phyloP scores from a whole-genome alignment of 2,113 vertebrate genomes.

The Prunella himalayana region DNA sequence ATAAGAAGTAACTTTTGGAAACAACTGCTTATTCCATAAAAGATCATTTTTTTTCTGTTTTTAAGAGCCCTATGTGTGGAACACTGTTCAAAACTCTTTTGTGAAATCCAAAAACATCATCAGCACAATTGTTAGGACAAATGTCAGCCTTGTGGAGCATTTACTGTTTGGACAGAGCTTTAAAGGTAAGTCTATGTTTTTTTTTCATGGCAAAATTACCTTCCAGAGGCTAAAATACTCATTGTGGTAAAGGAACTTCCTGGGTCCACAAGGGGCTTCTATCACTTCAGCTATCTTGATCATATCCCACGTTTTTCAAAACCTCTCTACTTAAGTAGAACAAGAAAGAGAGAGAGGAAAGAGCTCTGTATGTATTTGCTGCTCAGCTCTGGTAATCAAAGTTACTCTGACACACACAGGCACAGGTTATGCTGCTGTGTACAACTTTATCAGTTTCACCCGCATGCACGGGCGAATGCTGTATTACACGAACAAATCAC shows the following conservation, averaged over 20 bases:
- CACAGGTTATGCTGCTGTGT: neutral
- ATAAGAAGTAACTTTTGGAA: neutral
- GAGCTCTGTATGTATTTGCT: neutral
- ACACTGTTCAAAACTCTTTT: neutral
- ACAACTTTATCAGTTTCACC: neutral
- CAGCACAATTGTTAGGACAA: neutral
- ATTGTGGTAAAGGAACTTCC: neutral
- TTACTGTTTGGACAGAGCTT: neutral
- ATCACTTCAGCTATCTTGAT: neutral
- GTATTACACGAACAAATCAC: neutral
- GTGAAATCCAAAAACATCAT: neutral
- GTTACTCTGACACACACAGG: neutral
- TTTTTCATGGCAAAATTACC: neutral
- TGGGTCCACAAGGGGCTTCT: neutral
- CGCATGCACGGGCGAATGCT: rapidly evolving
- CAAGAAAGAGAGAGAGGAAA: neutral
- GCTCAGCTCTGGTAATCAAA: neutral
- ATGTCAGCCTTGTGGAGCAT: neutral
- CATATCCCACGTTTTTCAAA: rapidly evolving
- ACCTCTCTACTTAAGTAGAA: neutral
- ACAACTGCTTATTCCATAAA: neutral
- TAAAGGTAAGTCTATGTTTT: neutral
- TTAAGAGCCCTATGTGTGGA: neutral
- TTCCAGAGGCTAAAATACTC: neutral
- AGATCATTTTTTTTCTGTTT: neutral